Evolutionary conservation across 2,888 invertebrate species (phyloP).

Genomic region (Ichneumoninae sp.): DNA sequence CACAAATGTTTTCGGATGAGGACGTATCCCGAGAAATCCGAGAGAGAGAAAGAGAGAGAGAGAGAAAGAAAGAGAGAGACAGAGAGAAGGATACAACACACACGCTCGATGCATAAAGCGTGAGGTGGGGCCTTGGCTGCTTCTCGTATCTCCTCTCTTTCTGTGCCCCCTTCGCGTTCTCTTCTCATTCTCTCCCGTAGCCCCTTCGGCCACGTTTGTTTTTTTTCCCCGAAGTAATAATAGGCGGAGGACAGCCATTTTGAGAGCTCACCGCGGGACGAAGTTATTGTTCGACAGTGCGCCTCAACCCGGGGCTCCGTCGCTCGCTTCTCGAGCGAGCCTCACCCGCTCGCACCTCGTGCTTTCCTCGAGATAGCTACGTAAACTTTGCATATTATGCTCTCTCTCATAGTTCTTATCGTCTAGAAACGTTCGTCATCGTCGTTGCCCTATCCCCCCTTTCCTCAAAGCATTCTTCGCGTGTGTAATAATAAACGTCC

Average conservation of each 20-base stretch:
- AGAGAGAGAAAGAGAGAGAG: constrained; percentile 2
- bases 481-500: constrained; percentile 42
- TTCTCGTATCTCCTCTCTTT: constrained; percentile 47
- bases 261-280: constrained; percentile 83
- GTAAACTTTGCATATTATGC: neutral
- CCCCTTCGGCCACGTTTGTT: constrained; percentile 58
- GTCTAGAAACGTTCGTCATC: constrained; percentile 17
- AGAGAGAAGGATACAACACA: neutral
- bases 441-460: neutral
- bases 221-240: constrained; percentile 81
- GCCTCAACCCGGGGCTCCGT: constrained; percentile 69
- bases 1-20: constrained; percentile 67
- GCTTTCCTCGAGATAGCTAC: neutral
- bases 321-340: neutral
- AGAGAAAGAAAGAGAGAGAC: neutral
- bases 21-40: constrained; percentile 63
- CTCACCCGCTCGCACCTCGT: neutral
- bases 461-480: neutral
- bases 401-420: neutral
- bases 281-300: constrained; percentile 83
- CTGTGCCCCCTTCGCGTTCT: constrained; percentile 33
- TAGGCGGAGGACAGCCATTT: constrained; percentile 84
- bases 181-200: constrained; percentile 36
- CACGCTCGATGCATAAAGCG: constrained; percentile 54
- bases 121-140: constrained; percentile 69